phyloP scores from a whole-genome alignment of 2,113 vertebrate species.

The Leptodactylus fuscus region DNA sequence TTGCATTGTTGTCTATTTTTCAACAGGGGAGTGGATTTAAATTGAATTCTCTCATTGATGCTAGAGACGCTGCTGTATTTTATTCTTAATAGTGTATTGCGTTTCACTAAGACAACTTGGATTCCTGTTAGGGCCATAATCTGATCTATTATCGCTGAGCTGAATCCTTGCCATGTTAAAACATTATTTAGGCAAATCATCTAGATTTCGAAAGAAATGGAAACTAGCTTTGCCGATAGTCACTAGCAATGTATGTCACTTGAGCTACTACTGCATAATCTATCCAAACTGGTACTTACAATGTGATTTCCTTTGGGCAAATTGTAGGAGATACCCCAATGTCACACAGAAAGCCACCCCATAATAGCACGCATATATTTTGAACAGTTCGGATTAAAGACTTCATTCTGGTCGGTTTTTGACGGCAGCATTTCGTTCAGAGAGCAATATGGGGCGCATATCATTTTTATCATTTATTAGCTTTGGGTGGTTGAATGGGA shows the following conservation, averaged over 20 bases:
- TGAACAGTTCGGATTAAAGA: too few relatives aligned
- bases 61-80: not conserved
- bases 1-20: slow-evolving; percentile 34
- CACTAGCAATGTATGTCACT: not conserved
- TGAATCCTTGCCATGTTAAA: not conserved
- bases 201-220: not conserved
- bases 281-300: too few relatives aligned
- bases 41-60: not conserved
- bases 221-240: not conserved
- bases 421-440: too few relatives aligned
- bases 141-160: not conserved
- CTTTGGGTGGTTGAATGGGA: too few relatives aligned
- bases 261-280: not conserved
- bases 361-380: too few relatives aligned
- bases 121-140: not conserved
- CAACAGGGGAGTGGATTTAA: slow-evolving; percentile 12
- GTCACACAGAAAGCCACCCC: too few relatives aligned
- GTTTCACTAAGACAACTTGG: not conserved
- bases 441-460: too few relatives aligned
- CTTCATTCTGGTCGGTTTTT: too few relatives aligned
- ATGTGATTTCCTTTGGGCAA: too few relatives aligned
- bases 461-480: too few relatives aligned
- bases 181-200: not conserved
- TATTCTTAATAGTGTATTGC: not conserved
- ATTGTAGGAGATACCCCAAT: too few relatives aligned